Conservation (phyloP, 2,113 vertebrate species). For the Martes martes region DNA sequence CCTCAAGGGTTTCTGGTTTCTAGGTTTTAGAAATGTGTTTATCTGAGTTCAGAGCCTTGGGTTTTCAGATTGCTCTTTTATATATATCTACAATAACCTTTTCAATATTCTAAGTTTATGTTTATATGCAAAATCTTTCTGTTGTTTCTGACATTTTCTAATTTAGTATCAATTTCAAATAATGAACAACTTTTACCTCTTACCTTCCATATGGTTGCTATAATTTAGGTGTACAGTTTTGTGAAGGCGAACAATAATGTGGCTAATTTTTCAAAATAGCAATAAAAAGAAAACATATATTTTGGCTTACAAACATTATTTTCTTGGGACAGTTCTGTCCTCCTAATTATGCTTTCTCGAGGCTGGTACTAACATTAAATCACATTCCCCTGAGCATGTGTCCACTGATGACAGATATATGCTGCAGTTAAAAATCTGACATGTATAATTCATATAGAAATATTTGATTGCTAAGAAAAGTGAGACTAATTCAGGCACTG, state of each 20-base stretch:
- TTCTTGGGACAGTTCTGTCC: not conserved
- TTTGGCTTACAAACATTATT: not conserved
- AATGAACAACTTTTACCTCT: not conserved
- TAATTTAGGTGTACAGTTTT: not conserved
- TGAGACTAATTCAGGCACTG: not conserved
- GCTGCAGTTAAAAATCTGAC: not conserved
- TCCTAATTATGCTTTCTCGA: not conserved
- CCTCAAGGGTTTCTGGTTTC: not conserved
- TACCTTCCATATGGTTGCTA: not conserved
- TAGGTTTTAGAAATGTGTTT: not conserved
- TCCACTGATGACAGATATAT: not conserved
- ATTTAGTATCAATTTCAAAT: constrained; percentile 4
- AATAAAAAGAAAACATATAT: not conserved
- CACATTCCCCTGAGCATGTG: not conserved
- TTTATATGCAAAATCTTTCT: constrained; percentile 9
- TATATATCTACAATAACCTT: not conserved
- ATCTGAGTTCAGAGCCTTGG: not conserved
- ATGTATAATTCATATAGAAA: not conserved
- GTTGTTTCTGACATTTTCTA: constrained; percentile 17
- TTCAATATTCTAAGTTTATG: not conserved
- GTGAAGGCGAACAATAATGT: not conserved
- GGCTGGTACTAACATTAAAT: not conserved
- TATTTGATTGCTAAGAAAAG: not conserved
- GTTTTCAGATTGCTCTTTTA: not conserved
- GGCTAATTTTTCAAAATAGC: not conserved